Evolutionary conservation across 2,888 invertebrate genomes (phyloP).

Genomic region (Taphrorychus bicolor): DNA sequence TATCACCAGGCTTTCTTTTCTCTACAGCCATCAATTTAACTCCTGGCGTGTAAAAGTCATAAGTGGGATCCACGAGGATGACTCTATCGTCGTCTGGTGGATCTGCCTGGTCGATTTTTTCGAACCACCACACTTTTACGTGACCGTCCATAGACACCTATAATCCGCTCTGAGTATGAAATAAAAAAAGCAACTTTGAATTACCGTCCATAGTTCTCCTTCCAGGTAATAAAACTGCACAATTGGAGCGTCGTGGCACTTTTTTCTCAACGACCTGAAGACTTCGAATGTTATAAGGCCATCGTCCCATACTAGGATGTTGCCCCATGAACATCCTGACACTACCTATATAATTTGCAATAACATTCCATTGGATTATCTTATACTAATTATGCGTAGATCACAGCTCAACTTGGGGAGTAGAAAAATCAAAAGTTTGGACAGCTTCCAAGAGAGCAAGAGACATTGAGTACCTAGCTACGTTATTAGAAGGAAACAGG

Average conservation of each 20-base stretch:
- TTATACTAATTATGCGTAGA: too few relatives aligned
- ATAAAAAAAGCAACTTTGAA: neutral
- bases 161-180: neutral
- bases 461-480: too few relatives aligned
- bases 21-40: slow-evolving; percentile 64
- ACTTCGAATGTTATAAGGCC: slow-evolving; percentile 88
- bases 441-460: too few relatives aligned
- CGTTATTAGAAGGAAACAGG: too few relatives aligned
- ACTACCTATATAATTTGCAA: slow-evolving; percentile 67
- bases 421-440: too few relatives aligned
- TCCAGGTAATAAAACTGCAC: slow-evolving; percentile 64
- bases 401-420: too few relatives aligned
- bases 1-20: slow-evolving; percentile 59
- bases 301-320: slow-evolving; percentile 90
- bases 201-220: slow-evolving; percentile 58
- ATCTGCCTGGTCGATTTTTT: slow-evolving; percentile 87
- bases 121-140: slow-evolving; percentile 88
- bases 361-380: too few relatives aligned
- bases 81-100: slow-evolving; percentile 80
- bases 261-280: slow-evolving; percentile 71
- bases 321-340: slow-evolving; percentile 91
- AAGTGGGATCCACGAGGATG: slow-evolving; percentile 84
- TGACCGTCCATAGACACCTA: slow-evolving; percentile 73
- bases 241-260: slow-evolving; percentile 80
- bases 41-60: slow-evolving; percentile 72